Conservation (phyloP, 2,888 invertebrate species). For the Harpalus rubripes region DNA sequence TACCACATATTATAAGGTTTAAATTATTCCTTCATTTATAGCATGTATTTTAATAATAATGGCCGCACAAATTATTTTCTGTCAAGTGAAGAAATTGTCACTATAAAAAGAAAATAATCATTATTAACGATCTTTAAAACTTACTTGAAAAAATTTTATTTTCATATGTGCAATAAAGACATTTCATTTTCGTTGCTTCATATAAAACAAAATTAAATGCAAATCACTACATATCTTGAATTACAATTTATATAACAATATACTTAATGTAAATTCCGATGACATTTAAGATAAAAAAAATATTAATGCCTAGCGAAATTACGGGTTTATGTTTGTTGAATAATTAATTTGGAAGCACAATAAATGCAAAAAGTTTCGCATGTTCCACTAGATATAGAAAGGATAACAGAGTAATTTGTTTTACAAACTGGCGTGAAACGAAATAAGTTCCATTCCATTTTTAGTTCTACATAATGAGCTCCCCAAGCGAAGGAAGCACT, state of each 20-base stretch:
- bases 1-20: too few species aligned
- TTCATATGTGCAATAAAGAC: too few species aligned
- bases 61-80: too few species aligned
- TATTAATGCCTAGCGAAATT: constrained; percentile 1
- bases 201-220: neutral
- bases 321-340: neutral
- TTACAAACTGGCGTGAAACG: constrained; percentile 45
- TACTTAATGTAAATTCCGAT: neutral
- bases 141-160: neutral
- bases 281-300: constrained; percentile 19
- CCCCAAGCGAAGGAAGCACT: constrained; percentile 37
- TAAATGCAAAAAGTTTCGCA: constrained; percentile 27
- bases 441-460: constrained; percentile 37
- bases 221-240: neutral
- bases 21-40: too few species aligned
- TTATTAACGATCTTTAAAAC: neutral
- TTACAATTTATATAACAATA: neutral
- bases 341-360: constrained; percentile 24
- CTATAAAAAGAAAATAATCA: too few species aligned
- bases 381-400: constrained; percentile 24
- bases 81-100: too few species aligned
- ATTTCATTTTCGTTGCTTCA: too few species aligned
- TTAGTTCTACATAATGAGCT: constrained; percentile 25
- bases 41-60: too few species aligned
- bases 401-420: constrained; percentile 43